phyloP scores from a whole-genome alignment of 2,888 invertebrate species.

The Hypselothyrea guttata region DNA sequence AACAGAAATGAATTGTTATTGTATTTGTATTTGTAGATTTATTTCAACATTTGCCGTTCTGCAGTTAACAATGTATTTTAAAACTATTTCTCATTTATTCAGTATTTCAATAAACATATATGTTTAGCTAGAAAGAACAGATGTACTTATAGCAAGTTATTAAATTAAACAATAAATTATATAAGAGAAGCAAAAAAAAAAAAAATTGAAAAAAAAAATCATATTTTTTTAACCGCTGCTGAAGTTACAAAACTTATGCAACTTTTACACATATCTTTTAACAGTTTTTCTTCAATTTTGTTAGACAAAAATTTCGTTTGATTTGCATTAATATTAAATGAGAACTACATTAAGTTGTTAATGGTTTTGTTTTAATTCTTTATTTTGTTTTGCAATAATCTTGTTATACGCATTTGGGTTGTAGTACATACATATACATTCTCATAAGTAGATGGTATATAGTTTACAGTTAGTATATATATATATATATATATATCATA shows the following conservation, averaged over 20 bases:
- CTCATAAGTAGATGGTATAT: conserved; percentile 56
- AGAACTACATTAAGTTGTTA: conserved; percentile 33
- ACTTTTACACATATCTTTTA: conserved; percentile 25
- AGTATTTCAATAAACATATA: too few relatives aligned
- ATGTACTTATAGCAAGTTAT: conserved; percentile 5
- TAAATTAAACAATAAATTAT: conserved; percentile 22
- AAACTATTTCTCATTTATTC: too few relatives aligned
- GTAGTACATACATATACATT: conserved; percentile 30
- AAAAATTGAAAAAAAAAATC: conserved; percentile 30
- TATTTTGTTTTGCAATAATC: conserved; percentile 7
- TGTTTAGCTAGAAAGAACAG: conserved; percentile 47
- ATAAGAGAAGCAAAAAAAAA: too few relatives aligned
- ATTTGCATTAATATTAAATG: conserved; percentile 31
- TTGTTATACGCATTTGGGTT: conserved; percentile 25
- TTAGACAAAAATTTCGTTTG: conserved; percentile 38
- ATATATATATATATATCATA: conserved; percentile 15
- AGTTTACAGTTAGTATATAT: conserved; percentile 68
- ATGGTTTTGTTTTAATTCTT: conserved; percentile 9
- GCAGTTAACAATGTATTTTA: too few relatives aligned
- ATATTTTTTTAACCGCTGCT: conserved; percentile 42
- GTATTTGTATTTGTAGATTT: conserved; percentile 16
- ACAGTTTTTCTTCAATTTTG: conserved; percentile 1
- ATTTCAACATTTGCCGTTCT: conserved; percentile 24
- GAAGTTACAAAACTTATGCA: conserved; percentile 54
- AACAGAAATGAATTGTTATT: conserved; percentile 23